These are phyloP conservation scores for Dorcus parallelipipedus DNA, from an alignment of 2,888 invertebrate genomes.

Conservation along the genomic window DNA sequence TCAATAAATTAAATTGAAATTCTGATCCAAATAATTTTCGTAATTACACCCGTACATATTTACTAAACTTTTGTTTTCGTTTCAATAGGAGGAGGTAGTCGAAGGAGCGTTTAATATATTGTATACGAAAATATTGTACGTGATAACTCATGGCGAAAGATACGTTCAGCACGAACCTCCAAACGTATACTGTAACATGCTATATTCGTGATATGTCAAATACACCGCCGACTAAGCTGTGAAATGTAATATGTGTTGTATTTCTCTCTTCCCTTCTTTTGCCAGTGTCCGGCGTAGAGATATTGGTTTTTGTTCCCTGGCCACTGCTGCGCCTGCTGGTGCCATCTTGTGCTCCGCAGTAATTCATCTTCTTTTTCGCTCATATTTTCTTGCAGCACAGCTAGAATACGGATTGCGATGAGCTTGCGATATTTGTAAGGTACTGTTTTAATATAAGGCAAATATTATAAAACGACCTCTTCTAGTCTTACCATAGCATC, in stretches of 20 bases:
- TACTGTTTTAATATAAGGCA: constrained; percentile 14
- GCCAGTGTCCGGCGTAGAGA: constrained; percentile 40
- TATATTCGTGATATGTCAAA: constrained; percentile 28
- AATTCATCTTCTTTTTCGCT: constrained; percentile 44
- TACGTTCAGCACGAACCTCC: constrained; percentile 4
- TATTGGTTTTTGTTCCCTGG: constrained; percentile 42
- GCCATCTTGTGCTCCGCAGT: constrained; percentile 44
- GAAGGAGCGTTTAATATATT: too few relatives aligned
- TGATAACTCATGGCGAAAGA: constrained; percentile 1
- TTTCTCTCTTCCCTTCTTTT: constrained; percentile 35
- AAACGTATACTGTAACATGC: constrained; percentile 22
- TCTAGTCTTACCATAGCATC: too few relatives aligned
- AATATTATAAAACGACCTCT: too few relatives aligned
- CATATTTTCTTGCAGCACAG: constrained; percentile 39
- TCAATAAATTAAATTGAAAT: too few relatives aligned
- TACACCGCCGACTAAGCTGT: constrained; percentile 41
- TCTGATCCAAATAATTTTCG: too few relatives aligned
- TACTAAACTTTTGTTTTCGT: too few relatives aligned
- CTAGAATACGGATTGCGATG: constrained; percentile 28
- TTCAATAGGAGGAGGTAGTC: too few relatives aligned
- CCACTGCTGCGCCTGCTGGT: constrained; percentile 37
- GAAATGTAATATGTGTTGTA: constrained; percentile 47
- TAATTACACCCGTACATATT: too few relatives aligned
- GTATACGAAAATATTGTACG: neutral
- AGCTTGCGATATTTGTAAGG: constrained; percentile 17